A percentile compares a stretch with the other conserved stretches of the same genome.
Conservation (phyloP, 2,797 vertebrate genomes). For the Rhinatrema bivittatum region DNA sequence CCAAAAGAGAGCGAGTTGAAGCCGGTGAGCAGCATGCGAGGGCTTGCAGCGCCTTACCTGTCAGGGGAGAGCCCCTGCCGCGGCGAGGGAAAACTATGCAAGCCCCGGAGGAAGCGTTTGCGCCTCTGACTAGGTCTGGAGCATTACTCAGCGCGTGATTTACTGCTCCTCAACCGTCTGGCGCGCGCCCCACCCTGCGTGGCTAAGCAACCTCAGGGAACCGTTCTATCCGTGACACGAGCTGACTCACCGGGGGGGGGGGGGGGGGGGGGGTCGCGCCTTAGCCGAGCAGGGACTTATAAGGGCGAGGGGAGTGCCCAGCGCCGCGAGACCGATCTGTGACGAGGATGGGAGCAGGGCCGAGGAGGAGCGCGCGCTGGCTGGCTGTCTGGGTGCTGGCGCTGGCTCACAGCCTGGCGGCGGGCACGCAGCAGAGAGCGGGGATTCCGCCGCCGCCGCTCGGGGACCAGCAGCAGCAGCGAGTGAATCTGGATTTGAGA, state of each 20-base stretch:
- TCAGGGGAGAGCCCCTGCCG: too few species aligned
- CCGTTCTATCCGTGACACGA: conserved; percentile 24
- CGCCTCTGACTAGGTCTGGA: conserved; percentile 31
- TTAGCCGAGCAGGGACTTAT: conserved; percentile 49
- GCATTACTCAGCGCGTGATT: conserved; percentile 73
- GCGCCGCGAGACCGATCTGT: conserved; percentile 32
- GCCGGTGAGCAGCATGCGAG: background rate
- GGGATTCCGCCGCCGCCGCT: conserved; percentile 35
- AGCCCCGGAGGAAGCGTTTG: conserved; percentile 33
- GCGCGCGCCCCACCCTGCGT: conserved; percentile 52
- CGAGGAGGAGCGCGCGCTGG: conserved; percentile 25
- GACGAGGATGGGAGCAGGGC: conserved; percentile 19
- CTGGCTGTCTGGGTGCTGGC: conserved; percentile 51
- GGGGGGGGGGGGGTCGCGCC: conserved; percentile 62
- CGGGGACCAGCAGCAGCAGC: conserved; percentile 42
- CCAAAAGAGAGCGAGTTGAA: too few species aligned
- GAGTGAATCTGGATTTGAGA: conserved; percentile 40
- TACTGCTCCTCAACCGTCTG: conserved; percentile 43
- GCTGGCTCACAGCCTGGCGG: conserved; percentile 53
- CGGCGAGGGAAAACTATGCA: conserved; percentile 25
- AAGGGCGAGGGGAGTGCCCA: conserved; percentile 46
- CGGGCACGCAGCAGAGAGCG: conserved; percentile 43
- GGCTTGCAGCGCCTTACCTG: conserved; percentile 2
- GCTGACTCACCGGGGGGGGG: conserved; percentile 71
- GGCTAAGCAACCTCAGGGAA: conserved; percentile 37